phyloP scores from a whole-genome alignment of 2,888 invertebrate species.

The Drosophila dives region DNA sequence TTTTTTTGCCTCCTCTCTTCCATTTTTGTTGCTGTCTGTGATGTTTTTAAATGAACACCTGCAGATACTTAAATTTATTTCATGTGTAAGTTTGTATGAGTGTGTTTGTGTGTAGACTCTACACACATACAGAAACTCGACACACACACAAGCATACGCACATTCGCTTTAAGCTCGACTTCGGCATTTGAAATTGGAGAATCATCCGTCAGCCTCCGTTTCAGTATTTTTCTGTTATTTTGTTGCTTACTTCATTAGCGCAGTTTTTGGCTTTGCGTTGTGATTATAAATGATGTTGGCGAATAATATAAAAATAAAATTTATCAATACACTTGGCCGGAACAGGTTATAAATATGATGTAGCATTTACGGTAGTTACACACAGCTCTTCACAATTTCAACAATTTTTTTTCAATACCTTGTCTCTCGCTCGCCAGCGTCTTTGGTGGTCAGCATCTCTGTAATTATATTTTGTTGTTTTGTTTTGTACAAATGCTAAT shows the following conservation, averaged over 20 bases:
- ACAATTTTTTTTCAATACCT: conserved; percentile 7
- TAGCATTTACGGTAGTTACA: conserved; percentile 5
- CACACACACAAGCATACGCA: conserved; percentile 28
- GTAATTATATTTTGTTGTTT: conserved; percentile 21
- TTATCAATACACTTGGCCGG: conserved; percentile 40
- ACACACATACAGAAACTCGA: conserved; percentile 9
- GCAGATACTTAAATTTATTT: conserved; percentile 85
- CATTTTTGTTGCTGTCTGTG: conserved; percentile 68
- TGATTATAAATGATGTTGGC: conserved; percentile 68
- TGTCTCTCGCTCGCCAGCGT: not conserved
- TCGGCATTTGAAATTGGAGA: conserved; percentile 77
- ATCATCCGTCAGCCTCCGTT: conserved; percentile 67
- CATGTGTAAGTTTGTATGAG: conserved; percentile 44
- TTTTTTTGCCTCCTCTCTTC: conserved; percentile 57
- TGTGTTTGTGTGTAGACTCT: conserved; percentile 29
- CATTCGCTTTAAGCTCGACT: conserved; percentile 65
- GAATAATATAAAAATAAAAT: conserved; percentile 38
- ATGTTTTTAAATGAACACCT: conserved; percentile 84
- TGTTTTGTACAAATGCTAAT: conserved; percentile 28
- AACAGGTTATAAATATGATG: conserved; percentile 64
- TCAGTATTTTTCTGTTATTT: conserved; percentile 35
- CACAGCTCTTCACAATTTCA: conserved; percentile 33
- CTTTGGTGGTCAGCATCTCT: conserved; percentile 25
- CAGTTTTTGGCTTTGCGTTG: conserved; percentile 42
- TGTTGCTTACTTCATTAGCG: conserved; percentile 72